phyloP scores from a whole-genome alignment of 2,888 invertebrate species.

The Athetis lepigone region DNA sequence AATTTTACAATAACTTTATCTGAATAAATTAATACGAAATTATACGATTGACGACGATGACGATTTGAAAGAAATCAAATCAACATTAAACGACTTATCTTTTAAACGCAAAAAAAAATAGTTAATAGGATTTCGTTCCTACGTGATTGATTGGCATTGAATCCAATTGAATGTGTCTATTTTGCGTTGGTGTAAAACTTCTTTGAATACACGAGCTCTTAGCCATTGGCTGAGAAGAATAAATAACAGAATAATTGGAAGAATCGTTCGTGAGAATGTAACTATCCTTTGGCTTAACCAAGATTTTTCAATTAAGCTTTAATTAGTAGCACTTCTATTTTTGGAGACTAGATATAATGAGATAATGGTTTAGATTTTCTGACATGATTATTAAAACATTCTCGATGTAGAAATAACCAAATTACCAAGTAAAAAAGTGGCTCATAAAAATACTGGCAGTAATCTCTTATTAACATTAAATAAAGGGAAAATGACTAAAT shows the following conservation, averaged over 20 bases:
- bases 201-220: conserved; percentile 11
- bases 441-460: conserved; percentile 3
- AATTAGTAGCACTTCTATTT: conserved; percentile 28
- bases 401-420: not conserved
- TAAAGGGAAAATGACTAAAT: conserved; percentile 28
- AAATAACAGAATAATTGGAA: not conserved
- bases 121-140: conserved; percentile 18
- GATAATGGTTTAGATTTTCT: conserved; percentile 22
- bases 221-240: conserved; percentile 4
- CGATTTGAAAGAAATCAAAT: conserved; percentile 31
- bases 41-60: no score
- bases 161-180: conserved; percentile 20
- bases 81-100: conserved; percentile 9
- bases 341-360: conserved; percentile 3
- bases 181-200: conserved; percentile 30
- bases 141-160: conserved; percentile 30
- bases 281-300: conserved; percentile 3
- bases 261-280: conserved; percentile 9
- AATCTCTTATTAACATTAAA: conserved; percentile 18
- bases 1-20: conserved; percentile 13
- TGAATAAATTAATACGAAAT: conserved; percentile 26
- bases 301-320: conserved; percentile 7
- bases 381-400: conserved; percentile 14
- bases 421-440: not conserved
- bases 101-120: conserved; percentile 17